Evolutionary conservation across 2,113 vertebrate genomes (phyloP).

Genomic region (Cettia cetti): DNA sequence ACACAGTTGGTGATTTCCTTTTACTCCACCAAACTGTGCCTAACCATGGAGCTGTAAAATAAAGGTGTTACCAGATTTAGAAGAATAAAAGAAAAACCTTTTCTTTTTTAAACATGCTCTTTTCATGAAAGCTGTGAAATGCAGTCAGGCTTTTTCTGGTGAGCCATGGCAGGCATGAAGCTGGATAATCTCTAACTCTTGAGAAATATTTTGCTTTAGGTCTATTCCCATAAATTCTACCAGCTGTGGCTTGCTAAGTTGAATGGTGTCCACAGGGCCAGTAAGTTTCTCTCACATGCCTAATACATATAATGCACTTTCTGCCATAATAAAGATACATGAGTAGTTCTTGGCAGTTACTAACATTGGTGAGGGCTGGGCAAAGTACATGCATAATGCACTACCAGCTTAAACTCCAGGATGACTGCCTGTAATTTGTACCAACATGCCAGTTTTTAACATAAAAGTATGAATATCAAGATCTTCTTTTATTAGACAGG

Average conservation of each 20-base stretch:
- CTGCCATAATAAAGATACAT: background rate
- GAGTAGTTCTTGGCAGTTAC: background rate
- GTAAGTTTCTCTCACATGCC: background rate
- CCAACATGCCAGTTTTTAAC: background rate
- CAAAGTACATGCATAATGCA: background rate
- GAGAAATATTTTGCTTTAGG: background rate
- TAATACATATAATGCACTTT: background rate
- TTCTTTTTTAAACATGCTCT: background rate
- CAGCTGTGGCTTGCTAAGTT: background rate
- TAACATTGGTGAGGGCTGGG: background rate
- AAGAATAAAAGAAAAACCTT: background rate
- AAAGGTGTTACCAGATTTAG: background rate
- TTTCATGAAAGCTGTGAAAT: background rate
- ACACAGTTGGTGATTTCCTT: background rate
- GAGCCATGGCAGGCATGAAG: background rate
- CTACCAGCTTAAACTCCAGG: background rate
- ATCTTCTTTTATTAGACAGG: background rate
- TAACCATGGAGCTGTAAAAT: background rate
- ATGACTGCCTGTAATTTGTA: background rate
- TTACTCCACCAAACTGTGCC: background rate
- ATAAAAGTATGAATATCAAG: background rate
- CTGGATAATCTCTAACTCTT: background rate
- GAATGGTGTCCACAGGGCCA: background rate
- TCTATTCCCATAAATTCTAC: background rate
- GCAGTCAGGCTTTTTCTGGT: background rate